A percentile compares a stretch with the other conserved stretches of the same genome.
phyloP scores from a whole-genome alignment of 2,113 vertebrate genomes.

The Orientallactaga bullata region DNA sequence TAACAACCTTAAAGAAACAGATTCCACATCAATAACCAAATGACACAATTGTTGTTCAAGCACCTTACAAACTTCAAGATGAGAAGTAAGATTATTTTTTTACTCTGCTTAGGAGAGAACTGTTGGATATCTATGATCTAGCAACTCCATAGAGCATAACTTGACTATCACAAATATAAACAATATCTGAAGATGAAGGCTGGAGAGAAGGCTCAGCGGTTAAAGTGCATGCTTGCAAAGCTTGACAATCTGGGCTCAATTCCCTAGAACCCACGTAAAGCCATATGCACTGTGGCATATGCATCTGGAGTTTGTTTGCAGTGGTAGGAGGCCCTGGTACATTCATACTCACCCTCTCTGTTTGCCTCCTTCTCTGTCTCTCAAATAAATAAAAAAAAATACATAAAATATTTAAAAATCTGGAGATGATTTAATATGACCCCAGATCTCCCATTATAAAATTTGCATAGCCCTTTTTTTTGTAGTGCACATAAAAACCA shows the following conservation, averaged over 20 bases:
- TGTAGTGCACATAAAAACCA: slow-evolving; percentile 51
- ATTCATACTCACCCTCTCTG: no score
- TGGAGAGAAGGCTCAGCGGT: no score
- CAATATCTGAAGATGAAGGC: no score
- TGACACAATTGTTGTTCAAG: neutral
- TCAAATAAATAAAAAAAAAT: no score
- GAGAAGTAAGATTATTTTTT: neutral
- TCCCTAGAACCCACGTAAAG: no score
- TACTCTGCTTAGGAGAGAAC: neutral
- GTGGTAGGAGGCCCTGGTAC: no score
- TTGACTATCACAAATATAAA: slow-evolving; percentile 34
- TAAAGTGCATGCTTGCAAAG: no score
- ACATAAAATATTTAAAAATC: slow-evolving; percentile 31
- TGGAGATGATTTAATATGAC: slow-evolving; percentile 64
- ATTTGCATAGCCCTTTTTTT: slow-evolving; percentile 60
- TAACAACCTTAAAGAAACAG: neutral
- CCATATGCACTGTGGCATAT: no score
- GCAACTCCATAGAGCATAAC: neutral
- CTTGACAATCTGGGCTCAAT: no score
- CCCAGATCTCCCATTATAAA: slow-evolving; percentile 26
- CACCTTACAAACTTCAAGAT: neutral
- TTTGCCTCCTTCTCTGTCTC: no score
- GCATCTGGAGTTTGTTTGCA: no score
- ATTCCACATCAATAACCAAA: neutral
- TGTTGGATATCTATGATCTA: neutral